Percentiles rank a stretch among this genome's conserved stretches.
Conservation (phyloP, 2,888 invertebrate genomes). For the Gastrophysa polygoni region DNA sequence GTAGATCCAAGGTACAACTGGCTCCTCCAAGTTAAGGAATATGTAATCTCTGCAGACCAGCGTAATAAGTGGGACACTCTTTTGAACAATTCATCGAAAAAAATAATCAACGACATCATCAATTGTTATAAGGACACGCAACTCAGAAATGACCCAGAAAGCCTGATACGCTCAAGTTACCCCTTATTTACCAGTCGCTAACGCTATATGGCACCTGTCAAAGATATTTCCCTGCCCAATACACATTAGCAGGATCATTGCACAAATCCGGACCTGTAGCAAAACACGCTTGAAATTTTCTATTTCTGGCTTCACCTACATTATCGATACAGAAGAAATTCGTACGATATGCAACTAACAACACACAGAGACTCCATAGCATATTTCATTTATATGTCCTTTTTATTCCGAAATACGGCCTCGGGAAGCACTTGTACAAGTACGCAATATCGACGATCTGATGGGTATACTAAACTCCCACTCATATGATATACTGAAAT, state of each 20-base stretch:
- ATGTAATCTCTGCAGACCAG: no score
- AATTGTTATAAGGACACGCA: no score
- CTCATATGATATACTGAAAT: no score
- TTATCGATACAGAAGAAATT: background rate
- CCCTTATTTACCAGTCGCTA: background rate
- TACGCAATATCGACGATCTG: background rate
- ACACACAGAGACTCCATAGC: background rate
- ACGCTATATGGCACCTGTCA: background rate
- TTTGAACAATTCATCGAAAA: background rate
- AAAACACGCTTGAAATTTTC: background rate
- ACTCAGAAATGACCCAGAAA: conserved; percentile 4
- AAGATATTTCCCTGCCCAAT: background rate
- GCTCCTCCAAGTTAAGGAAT: no score
- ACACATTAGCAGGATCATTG: background rate
- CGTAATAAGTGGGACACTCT: no score
- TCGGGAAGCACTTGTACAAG: background rate
- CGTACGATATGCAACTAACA: background rate
- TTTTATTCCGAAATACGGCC: background rate
- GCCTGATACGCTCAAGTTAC: background rate
- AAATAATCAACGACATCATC: background rate
- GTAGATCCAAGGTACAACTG: no score
- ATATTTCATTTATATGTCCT: background rate
- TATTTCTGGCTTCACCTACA: no score
- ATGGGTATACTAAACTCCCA: background rate
- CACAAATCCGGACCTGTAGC: background rate